Base-by-base conservation (phyloP, 2,888 invertebrate genomes). In the Sturmia bella region DNA sequence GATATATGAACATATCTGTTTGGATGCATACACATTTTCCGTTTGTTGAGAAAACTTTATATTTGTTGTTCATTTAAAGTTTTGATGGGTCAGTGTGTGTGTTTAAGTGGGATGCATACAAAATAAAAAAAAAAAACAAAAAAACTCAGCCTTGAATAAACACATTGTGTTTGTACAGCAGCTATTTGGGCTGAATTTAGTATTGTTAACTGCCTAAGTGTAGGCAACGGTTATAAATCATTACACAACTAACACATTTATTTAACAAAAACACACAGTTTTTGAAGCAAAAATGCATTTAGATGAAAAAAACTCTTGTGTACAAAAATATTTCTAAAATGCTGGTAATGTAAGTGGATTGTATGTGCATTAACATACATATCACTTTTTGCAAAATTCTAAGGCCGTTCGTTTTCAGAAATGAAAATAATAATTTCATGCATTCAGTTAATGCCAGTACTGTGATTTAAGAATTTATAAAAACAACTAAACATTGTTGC, bases 141-240 rank as follows among this genome's bases (percentile, higher is more conserved):
- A 48, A 45, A 32, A 54, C 7, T 21, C 15, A 66, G 48, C 64
- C 64, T 64, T 48, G 37, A 37, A 74, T 56, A 64, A 54, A 63
- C 13, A 52, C 4, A 27, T 45, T 54, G 54, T 43, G 56, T 61
- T 61, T 61, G 61, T 54, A 54, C 43, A 21, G 12, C 15, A 57
- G 37, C 9, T 24, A 56, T 77, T 54, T n/a, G 41, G 27, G 39
- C 45, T 41, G 57, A 4, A 27, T 39, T 19, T 56, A 24, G 9
- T 59, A 17, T 59, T 77, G 77, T 69, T 64, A 63, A 77, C 63
- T 69, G 81, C 77, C 56, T 81, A 73, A 73, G 61, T 81, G 72
- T 77, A 81, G 81, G 68, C 66, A 45, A 45, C 45, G 57, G 27
- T 52, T 72, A 52, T 76, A 76, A 76, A 76, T 80, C 76, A 80